These are phyloP conservation scores for Patella ulyssiponensis DNA, from an alignment of 2,888 invertebrate genomes.

Conservation along the genomic window DNA sequence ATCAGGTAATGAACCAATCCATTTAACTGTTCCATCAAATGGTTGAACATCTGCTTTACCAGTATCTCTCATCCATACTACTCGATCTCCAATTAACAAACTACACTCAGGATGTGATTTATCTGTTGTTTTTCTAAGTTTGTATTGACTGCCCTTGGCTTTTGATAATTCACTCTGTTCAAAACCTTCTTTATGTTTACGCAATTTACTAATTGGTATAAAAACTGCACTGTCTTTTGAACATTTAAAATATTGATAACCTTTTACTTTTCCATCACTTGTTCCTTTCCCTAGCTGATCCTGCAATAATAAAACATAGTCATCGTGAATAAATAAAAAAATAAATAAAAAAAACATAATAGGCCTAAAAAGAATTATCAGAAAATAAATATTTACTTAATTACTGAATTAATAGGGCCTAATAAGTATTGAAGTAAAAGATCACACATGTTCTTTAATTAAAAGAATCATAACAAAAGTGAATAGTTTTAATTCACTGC, in stretches of 20 bases:
- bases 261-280: slow-evolving; percentile 54
- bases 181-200: slow-evolving; percentile 41
- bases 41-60: slow-evolving; percentile 59
- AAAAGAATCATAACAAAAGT: too few relatives aligned
- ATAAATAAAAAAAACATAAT: too few relatives aligned
- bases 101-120: slow-evolving; percentile 12
- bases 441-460: too few relatives aligned
- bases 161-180: slow-evolving; percentile 28
- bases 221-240: slow-evolving; percentile 54
- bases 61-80: slow-evolving; percentile 75
- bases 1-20: slow-evolving; percentile 75
- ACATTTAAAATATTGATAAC: slow-evolving; percentile 52
- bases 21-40: slow-evolving; percentile 74
- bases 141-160: slow-evolving; percentile 25
- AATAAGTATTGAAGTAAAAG: too few relatives aligned
- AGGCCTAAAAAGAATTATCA: too few relatives aligned
- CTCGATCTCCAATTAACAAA: slow-evolving; percentile 72
- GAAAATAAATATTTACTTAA: too few relatives aligned
- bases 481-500: too few relatives aligned
- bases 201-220: slow-evolving; percentile 54
- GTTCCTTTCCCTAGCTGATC: slow-evolving; percentile 50
- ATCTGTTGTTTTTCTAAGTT: slow-evolving; percentile 15
- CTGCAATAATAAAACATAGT: slow-evolving; percentile 33
- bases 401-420: too few relatives aligned
- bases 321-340: too few relatives aligned